Percentiles rank a stretch among this genome's conserved stretches.
Conservation (phyloP, 2,113 vertebrate genomes). For the Mastomys natalensis region DNA sequence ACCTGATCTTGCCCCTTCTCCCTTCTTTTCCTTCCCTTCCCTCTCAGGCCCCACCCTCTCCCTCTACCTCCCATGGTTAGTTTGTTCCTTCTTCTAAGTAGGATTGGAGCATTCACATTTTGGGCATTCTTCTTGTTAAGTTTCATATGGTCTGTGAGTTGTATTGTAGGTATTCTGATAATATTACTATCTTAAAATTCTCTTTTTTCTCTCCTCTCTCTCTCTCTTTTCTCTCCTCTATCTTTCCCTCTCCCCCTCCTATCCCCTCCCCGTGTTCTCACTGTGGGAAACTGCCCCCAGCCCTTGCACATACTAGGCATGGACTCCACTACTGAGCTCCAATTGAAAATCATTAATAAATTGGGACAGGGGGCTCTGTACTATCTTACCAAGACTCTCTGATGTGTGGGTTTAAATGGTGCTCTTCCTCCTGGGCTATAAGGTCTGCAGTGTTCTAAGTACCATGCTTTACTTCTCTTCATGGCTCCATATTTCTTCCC, state of each 20-base stretch:
- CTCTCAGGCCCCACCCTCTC: too few relatives aligned
- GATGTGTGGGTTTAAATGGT: neutral
- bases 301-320: neutral
- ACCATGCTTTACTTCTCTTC: neutral
- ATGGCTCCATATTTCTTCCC: neutral
- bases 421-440: neutral
- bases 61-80: too few relatives aligned
- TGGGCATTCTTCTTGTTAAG: too few relatives aligned
- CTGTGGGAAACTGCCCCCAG: neutral
- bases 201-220: neutral
- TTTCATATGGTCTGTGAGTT: too few relatives aligned
- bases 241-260: neutral
- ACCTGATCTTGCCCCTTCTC: too few relatives aligned
- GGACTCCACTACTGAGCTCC: neutral
- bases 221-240: accelerated
- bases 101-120: too few relatives aligned
- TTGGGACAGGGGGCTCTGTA: neutral
- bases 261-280: neutral
- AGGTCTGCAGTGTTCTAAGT: neutral
- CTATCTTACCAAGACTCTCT: neutral
- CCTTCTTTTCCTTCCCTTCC: too few relatives aligned
- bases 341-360: neutral
- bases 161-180: too few relatives aligned
- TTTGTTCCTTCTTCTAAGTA: too few relatives aligned
- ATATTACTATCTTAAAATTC: neutral